phyloP scores from a whole-genome alignment of 2,113 vertebrate species.

The Pluvianellus socialis region DNA sequence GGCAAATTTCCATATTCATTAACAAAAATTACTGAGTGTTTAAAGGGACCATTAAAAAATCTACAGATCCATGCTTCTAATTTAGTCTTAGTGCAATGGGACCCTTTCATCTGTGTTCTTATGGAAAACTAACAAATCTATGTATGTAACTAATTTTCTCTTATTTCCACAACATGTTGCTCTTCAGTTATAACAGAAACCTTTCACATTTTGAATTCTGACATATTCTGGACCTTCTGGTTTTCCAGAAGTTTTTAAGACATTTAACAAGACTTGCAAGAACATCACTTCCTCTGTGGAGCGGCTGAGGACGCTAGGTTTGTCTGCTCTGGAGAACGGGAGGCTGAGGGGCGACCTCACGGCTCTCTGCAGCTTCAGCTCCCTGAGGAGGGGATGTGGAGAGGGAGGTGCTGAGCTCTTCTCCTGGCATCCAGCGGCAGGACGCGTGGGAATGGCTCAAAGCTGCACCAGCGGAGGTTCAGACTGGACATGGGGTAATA shows the following conservation, averaged over 20 bases:
- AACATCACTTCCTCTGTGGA: neutral
- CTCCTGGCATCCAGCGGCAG: neutral
- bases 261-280: neutral
- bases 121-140: neutral
- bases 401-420: neutral
- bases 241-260: neutral
- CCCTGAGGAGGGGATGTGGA: neutral
- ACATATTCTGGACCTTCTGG: neutral
- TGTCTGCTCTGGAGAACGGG: neutral
- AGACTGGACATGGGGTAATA: neutral
- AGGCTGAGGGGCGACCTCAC: neutral
- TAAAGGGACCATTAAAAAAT: neutral
- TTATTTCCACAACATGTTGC: neutral
- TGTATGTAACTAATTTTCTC: neutral
- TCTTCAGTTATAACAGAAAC: neutral
- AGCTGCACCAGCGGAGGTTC: neutral
- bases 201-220: neutral
- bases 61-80: neutral
- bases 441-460: neutral
- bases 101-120: neutral
- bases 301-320: neutral
- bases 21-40: slow-evolving; percentile 6
- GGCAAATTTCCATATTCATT: slow-evolving; percentile 51
- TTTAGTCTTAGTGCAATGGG: neutral
- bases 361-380: neutral